Base-by-base conservation (phyloP, 2,888 invertebrate genomes). In the Habroteleia sp. region DNA sequence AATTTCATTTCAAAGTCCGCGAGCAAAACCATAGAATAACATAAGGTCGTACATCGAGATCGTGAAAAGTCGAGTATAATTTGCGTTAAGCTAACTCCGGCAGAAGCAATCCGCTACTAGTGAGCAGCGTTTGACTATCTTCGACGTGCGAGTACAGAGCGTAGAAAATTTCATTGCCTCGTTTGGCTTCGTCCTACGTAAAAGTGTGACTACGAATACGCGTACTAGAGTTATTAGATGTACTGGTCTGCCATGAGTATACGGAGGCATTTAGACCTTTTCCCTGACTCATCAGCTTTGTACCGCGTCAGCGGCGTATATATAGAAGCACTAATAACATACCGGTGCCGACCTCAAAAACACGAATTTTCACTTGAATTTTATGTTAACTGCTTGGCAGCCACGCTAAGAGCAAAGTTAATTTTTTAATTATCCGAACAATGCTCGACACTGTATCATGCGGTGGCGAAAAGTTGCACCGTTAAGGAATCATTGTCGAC, bases 281-380 rank as follows among this genome's bases (percentile, higher is more conserved):
- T 84, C 84, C 83, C 83, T 83, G 85, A 84, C 87, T 88, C 88
- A 87, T 88, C 87, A 87, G 87, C 87, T 87, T 88, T 88, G 86
- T 86, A 83, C 84, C 84, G 83, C 82, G 83, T 83, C 81, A 80
- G 77, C 56, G 39, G 48, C 58, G 68, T 78, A 65, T 62, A 54
- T 20, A 77, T 68, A 77, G 77, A 72, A 77, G 73, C 79, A 79
- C 79, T 84, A 84, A 85, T 85, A 84, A 84, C 82, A 81, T 46
- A 74, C 66, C 62, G 16, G 44, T 44, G 46, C 44, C 81, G 77
- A 83, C 81, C 84, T 86, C 87, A 84, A 87, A 86, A 87, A 87
- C 87, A 87, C 82, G 87, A 87, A 86, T 87, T 88, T 88, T 88
- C 87, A 63, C 79, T 80, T 77, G 85, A 88, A 88, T 87, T 88